These are phyloP conservation scores for Exaiptasia diaphana DNA, from an alignment of 64 coral and sea anemone species.

Conservation along the genomic window DNA sequence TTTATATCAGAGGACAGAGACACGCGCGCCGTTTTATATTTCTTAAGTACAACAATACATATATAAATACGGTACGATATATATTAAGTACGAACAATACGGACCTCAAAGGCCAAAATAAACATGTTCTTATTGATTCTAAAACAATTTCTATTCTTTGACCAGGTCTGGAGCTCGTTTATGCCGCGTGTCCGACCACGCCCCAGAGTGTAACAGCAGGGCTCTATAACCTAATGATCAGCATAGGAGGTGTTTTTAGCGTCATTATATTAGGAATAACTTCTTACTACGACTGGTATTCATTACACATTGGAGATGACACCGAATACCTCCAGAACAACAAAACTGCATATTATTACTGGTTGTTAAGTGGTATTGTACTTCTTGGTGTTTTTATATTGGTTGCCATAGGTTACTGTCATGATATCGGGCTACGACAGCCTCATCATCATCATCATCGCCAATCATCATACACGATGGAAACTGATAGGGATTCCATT, in stretches of 20 bases:
- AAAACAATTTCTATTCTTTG: too few relatives aligned
- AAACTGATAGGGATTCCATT: too few relatives aligned
- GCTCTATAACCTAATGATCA: slow-evolving; percentile 78
- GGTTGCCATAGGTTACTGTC: slow-evolving; percentile 26
- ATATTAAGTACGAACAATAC: too few relatives aligned
- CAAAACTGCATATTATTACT: slow-evolving; percentile 69
- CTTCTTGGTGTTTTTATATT: slow-evolving; percentile 12
- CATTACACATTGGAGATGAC: slow-evolving; percentile 3
- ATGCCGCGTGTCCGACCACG: slow-evolving; percentile 56
- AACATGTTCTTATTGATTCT: neutral
- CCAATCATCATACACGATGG: too few relatives aligned
- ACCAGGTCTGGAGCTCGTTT: slow-evolving; percentile 69
- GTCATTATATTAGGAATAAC: slow-evolving; percentile 33
- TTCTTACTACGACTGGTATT: slow-evolving; percentile 59
- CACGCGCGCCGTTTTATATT: too few relatives aligned
- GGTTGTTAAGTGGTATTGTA: slow-evolving; percentile 54
- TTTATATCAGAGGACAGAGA: too few relatives aligned
- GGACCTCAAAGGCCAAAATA: neutral
- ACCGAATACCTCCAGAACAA: slow-evolving; percentile 57
- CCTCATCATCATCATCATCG: slow-evolving; percentile 35
- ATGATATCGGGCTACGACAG: slow-evolving; percentile 41
- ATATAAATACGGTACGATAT: too few relatives aligned
- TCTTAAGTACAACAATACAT: too few relatives aligned
- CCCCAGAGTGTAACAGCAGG: slow-evolving; percentile 72
- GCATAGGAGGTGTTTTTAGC: slow-evolving; percentile 58